Base-by-base conservation (phyloP, 1,140 invertebrate genomes). In the Galleria mellonella region DNA sequence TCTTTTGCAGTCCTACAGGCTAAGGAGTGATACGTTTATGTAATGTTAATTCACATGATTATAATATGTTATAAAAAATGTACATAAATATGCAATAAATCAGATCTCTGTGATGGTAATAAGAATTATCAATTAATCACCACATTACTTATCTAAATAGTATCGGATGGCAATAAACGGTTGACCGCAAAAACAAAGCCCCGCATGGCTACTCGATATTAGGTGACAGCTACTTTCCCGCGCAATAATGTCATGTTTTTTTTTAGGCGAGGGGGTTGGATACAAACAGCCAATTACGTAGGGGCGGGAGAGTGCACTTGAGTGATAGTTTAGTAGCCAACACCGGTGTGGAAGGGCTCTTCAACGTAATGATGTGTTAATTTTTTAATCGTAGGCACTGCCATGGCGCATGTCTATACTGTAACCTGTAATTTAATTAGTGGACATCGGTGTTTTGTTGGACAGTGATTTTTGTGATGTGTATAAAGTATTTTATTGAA, bases 271-370 rank as follows among this genome's bases (percentile, higher is more conserved):
- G 73, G 79, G 75, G 77, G 70, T 82, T 74, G 75, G n/a, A 72
- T 81, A 79, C 75, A 83, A 84, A 84, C 77, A 84, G 59, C 75
- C 81, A 82, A 84, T 84, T 83, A 83, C 62, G 62, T n/a, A n/a
- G 60, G 75, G 75, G 73, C 69, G 74, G 71, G 67, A 62, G 54
- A 67, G 61, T 61, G 61, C 62, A 78, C 70, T 72, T 67, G 57
- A 58, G 46, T 44, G 74, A 77, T 79, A 79, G 73, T 81, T 81
- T 79, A 81, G 79, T 79, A 60, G 70, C 57, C 65, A 73, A 59
- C 63, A 61, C 55, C 66, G 64, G 66, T 42, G 64, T 69, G 70
- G 39, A 42, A 23, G 17, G 67, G 62, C 52, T 65, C 72, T 68
- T 71, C 67, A 17, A 28, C 42, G 27, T 29, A 37, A 51, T 42